Percentiles rank a stretch among this genome's conserved stretches.
phyloP scores from a whole-genome alignment of 2,888 invertebrate genomes.

The Subacronicta megacephala region DNA sequence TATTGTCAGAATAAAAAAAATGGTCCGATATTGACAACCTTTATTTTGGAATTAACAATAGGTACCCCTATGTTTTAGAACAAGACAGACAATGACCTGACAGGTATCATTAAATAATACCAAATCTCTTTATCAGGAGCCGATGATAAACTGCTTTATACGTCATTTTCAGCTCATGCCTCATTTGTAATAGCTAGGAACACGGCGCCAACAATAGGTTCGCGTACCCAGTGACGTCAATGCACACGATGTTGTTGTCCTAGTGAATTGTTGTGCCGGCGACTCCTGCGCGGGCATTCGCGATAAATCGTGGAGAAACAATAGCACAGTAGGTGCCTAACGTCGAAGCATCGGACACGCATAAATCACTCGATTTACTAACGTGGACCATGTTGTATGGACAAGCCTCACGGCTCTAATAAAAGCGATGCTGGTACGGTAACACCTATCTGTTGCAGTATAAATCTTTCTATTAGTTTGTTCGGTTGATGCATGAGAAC shows the following conservation, averaged over 20 bases:
- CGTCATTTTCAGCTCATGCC: conserved; percentile 69
- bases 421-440: conserved; percentile 44
- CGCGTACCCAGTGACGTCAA: conserved; percentile 69
- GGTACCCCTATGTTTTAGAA: not conserved
- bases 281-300: conserved; percentile 64
- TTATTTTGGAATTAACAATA: not conserved
- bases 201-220: conserved; percentile 56
- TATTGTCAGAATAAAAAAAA: no score
- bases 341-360: conserved; percentile 72
- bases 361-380: conserved; percentile 81
- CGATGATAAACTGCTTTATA: conserved; percentile 52
- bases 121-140: conserved; percentile 43
- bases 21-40: no score
- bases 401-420: conserved; percentile 63
- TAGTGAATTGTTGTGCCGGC: conserved; percentile 79
- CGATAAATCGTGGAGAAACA: conserved; percentile 86
- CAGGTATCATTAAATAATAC: conserved; percentile 38
- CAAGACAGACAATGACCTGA: conserved; percentile 11
- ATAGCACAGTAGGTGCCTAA: conserved; percentile 75
- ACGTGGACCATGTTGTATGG: conserved; percentile 74
- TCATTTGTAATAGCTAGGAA: conserved; percentile 77
- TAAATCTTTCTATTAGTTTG: conserved; percentile 40
- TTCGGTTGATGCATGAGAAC: not conserved
- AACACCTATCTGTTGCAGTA: conserved; percentile 32
- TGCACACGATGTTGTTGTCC: conserved; percentile 70